Conservation (phyloP, 2,113 vertebrate species). For the Formicarius rufipectus region DNA sequence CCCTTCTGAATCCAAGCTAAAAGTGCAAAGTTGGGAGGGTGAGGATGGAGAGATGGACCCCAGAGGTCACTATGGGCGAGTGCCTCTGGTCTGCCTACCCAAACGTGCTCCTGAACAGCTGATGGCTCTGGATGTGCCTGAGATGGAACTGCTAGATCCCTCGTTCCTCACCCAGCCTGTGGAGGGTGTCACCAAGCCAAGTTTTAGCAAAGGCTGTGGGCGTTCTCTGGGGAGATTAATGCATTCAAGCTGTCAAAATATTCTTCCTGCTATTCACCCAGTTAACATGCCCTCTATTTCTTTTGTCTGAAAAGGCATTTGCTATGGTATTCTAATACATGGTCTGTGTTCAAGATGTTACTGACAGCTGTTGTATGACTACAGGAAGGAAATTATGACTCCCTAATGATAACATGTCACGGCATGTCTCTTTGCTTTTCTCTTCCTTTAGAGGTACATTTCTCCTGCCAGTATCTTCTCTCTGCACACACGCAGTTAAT, state of each 20-base stretch:
- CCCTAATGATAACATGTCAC: conserved; percentile 78
- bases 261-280: conserved; percentile 53
- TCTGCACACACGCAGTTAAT: conserved; percentile 13
- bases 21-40: background rate
- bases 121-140: background rate
- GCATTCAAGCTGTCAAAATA: conserved; percentile 69
- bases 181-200: conserved; percentile 45
- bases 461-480: conserved; percentile 26
- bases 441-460: conserved; percentile 53
- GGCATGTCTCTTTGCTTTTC: conserved; percentile 61
- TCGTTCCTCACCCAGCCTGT: background rate
- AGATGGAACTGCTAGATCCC: background rate
- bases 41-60: background rate
- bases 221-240: conserved; percentile 28
- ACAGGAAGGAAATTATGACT: conserved; percentile 73
- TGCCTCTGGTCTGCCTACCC: background rate
- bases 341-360: conserved; percentile 67
- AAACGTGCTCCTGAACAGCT: fast-evolving
- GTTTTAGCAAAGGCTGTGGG: conserved; percentile 54
- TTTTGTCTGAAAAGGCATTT: conserved; percentile 70
- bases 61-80: background rate
- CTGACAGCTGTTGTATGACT: conserved; percentile 77
- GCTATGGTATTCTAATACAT: conserved; percentile 61
- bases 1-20: background rate
- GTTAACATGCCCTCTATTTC: conserved; percentile 43